These are phyloP conservation scores for Dunckerocampus dactyliophorus DNA, from an alignment of 2,113 vertebrate species.

Conservation along the genomic window DNA sequence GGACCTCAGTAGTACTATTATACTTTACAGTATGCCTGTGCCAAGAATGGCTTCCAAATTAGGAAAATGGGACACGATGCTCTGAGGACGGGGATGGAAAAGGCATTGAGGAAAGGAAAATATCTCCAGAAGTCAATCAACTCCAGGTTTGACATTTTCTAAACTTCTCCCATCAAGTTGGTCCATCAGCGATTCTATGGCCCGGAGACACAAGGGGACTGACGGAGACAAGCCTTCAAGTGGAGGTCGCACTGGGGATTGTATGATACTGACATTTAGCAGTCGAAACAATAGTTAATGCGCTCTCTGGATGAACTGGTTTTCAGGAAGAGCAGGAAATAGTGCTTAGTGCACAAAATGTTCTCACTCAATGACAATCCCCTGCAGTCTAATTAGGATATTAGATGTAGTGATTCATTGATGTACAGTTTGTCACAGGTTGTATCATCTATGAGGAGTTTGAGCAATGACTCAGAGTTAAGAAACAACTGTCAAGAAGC, in stretches of 20 bases:
- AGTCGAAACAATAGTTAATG: slow-evolving; percentile 38
- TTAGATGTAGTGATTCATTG: slow-evolving; percentile 15
- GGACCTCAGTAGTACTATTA: slow-evolving; percentile 22
- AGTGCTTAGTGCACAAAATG: slow-evolving; percentile 39
- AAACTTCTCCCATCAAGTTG: slow-evolving; percentile 28
- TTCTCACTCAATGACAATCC: slow-evolving; percentile 31
- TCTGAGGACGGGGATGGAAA: slow-evolving; percentile 16
- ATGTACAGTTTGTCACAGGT: background rate
- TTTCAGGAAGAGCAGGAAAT: slow-evolving; percentile 35
- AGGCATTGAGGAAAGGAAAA: slow-evolving; percentile 30
- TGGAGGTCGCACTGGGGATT: slow-evolving; percentile 28
- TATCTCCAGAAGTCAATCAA: slow-evolving; percentile 29
- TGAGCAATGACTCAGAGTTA: too few species aligned
- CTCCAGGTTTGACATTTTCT: slow-evolving; percentile 43
- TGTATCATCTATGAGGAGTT: too few species aligned
- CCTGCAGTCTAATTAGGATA: slow-evolving; percentile 36
- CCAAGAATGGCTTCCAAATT: slow-evolving; percentile 17
- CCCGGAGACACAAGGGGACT: slow-evolving; percentile 16
- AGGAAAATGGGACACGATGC: slow-evolving; percentile 18
- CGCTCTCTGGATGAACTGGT: slow-evolving; percentile 35
- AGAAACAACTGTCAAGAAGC: too few species aligned
- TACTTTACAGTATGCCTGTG: slow-evolving; percentile 19
- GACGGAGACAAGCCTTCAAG: slow-evolving; percentile 24
- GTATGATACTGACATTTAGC: slow-evolving; percentile 47
- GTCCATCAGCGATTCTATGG: slow-evolving; percentile 23